These are phyloP conservation scores for Drosophila neonasuta DNA, from an alignment of 2,888 invertebrate genomes.

Conservation along the genomic window DNA sequence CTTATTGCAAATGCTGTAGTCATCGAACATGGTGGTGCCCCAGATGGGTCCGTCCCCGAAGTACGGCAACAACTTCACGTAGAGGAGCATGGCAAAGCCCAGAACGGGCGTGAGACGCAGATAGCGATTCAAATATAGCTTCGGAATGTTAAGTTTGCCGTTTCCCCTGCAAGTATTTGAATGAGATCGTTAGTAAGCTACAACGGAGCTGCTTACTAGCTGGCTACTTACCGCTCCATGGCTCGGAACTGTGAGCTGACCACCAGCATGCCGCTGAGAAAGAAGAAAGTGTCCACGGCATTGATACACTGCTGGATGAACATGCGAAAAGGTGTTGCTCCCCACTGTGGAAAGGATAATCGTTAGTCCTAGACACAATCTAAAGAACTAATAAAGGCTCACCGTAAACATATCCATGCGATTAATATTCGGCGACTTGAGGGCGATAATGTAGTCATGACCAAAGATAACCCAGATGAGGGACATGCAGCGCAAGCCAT, in stretches of 20 bases:
- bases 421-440: constrained; percentile 46
- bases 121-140: constrained; percentile 77
- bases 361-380: no score
- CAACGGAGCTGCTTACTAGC: no score
- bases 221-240: constrained; percentile 50
- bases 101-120: constrained; percentile 83
- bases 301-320: constrained; percentile 79
- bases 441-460: constrained; percentile 62
- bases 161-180: constrained; percentile 34
- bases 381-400: neutral
- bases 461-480: constrained; percentile 81
- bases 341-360: constrained; percentile 23
- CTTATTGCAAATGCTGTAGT: constrained; percentile 55
- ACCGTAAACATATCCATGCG: neutral
- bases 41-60: constrained; percentile 82
- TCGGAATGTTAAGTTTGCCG: constrained; percentile 64
- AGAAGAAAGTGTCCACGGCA: constrained; percentile 85
- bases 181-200: neutral
- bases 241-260: constrained; percentile 66
- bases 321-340: neutral
- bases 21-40: constrained; percentile 31
- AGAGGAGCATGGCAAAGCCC: constrained; percentile 82
- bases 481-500: constrained; percentile 81
- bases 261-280: constrained; percentile 84
- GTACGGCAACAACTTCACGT: constrained; percentile 81